Conservation (phyloP, 2,888 invertebrate species). For the Ditylenchus weischeri region DNA sequence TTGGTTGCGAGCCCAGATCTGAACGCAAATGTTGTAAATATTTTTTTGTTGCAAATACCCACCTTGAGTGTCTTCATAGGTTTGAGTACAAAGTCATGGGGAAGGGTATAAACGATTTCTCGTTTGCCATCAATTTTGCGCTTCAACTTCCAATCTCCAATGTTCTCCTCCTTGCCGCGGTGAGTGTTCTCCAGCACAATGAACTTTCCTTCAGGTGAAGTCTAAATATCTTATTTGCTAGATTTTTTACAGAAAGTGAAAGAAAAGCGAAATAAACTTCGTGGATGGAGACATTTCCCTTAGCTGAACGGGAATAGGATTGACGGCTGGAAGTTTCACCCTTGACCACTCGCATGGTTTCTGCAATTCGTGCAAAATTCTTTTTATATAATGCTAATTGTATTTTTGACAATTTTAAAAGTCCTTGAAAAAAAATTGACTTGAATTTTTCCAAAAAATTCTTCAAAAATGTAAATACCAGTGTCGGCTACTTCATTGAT, state of each 20-base stretch:
- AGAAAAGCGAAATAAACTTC: conserved; percentile 50
- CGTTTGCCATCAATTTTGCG: conserved; percentile 51
- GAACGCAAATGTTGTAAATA: too few species aligned
- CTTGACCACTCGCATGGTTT: conserved; percentile 55
- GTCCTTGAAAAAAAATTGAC: too few species aligned
- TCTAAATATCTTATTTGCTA: conserved; percentile 30
- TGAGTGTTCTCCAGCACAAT: conserved; percentile 64
- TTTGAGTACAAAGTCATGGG: conserved; percentile 45
- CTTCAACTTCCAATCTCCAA: conserved; percentile 59
- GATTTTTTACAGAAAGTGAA: too few species aligned
- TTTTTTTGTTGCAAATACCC: too few species aligned
- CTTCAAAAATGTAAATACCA: too few species aligned
- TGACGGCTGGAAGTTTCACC: conserved; percentile 63
- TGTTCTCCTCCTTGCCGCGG: conserved; percentile 55
- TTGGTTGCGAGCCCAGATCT: conserved; percentile 57
- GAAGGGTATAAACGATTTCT: conserved; percentile 51
- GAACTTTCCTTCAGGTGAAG: conserved; percentile 63
- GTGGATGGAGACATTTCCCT: conserved; percentile 62
- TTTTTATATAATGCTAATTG: too few species aligned
- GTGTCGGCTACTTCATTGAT: conserved; percentile 50
- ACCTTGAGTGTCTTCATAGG: conserved; percentile 48
- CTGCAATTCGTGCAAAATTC: conserved; percentile 33
- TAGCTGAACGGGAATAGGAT: conserved; percentile 63
- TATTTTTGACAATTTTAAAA: too few species aligned
- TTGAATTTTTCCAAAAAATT: too few species aligned